Evolutionary conservation across 2,113 vertebrate species (phyloP), one percentile per base, ranked within the genome.

Genomic region (Alaudala cheleensis): DNA sequence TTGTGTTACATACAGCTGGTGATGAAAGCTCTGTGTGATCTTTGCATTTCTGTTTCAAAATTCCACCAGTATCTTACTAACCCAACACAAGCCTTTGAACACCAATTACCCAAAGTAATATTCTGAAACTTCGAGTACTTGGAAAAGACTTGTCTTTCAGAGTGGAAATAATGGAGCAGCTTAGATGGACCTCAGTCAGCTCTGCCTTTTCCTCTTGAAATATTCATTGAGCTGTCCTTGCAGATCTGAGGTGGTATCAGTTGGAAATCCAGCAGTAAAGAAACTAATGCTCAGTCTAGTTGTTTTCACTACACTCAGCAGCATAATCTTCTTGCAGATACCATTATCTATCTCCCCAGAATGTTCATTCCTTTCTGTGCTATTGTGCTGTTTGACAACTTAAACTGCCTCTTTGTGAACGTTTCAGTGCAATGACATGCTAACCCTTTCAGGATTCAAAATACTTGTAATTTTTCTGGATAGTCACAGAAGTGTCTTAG

Each of bases 121-220:
- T 29, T 69, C 69, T 76, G 18, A 89, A 67, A 40, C 31, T 79
- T 58, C 28, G 14, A 10, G 20, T 37, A 4, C 73, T 89, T 85
- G 42, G 45, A 17, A 57, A 85, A 85, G 89, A 72, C 40, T 89
- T 65, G 23, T 77, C 37, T 91, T 87, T 85, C 81, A 79, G 50
- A 8, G 33, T 87, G 78, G 73, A 91, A 91, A 65, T 87, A 91
- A 91, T 28, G 82, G 66, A 65, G 54, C 67, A 45, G 73, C 40
- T 78, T 71, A 81, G 89, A 50, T 57, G 71, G 89, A 77, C 74
- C 80, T 79, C 73, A 62, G 45, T 92, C 73, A 91, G 50, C 84
- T 82, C 74, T 82, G 74, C 78, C 58, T 66, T 82, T 87, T 69
- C 71, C 84, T 96, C 47, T 70, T 96, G 81, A 96, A 96, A 97